These are phyloP conservation scores for Metalampra italica DNA, from an alignment of 2,888 invertebrate species.

Conservation along the genomic window DNA sequence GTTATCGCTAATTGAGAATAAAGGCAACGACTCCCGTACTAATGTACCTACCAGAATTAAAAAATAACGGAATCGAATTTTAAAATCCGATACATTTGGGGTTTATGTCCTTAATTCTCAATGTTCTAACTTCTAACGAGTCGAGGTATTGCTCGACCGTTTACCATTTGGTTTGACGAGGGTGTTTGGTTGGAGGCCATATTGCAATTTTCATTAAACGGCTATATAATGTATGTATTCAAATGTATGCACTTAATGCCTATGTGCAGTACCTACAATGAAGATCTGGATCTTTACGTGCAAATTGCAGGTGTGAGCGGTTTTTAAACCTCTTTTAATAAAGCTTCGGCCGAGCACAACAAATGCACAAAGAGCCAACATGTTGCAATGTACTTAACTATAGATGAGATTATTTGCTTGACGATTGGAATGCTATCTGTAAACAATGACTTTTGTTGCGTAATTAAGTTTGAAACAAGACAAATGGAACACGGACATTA, in stretches of 20 bases:
- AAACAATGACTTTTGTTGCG: background rate
- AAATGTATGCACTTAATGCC: constrained; percentile 22
- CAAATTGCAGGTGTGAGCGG: constrained; percentile 32
- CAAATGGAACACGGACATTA: too few relatives aligned
- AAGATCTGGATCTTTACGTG: constrained; percentile 43
- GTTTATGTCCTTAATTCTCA: background rate
- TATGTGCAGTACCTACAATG: constrained; percentile 41
- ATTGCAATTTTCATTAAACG: constrained; percentile 16
- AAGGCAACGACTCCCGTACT: too few relatives aligned
- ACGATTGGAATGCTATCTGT: background rate
- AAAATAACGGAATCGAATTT: too few relatives aligned
- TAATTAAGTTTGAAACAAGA: too few relatives aligned
- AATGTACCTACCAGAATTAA: too few relatives aligned
- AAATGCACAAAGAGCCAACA: too few relatives aligned
- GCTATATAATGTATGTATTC: constrained; percentile 8
- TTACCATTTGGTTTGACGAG: constrained; percentile 17
- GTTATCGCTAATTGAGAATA: too few relatives aligned
- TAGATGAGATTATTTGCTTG: background rate
- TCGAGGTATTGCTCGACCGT: constrained; percentile 7
- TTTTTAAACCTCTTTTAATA: background rate
- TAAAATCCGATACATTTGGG: too few relatives aligned
- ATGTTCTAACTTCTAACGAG: too few relatives aligned
- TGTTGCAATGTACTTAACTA: too few relatives aligned
- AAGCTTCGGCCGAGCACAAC: background rate
- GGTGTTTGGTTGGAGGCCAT: constrained; percentile 17